Conservation (phyloP, 2,113 vertebrate genomes). For the Puffinus mauretanicus region DNA sequence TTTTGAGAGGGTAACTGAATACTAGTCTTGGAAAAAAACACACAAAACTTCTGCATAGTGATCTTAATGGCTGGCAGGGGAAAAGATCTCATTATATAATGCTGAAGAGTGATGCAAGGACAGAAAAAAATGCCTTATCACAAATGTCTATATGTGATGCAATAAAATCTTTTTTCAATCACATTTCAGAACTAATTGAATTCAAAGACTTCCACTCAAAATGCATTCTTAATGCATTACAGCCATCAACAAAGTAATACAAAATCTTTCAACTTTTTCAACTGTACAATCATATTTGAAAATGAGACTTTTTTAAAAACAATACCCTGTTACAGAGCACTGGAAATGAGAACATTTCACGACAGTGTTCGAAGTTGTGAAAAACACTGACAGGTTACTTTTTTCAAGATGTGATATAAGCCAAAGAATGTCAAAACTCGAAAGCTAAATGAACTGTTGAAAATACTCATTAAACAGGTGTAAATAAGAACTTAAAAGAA, state of each 20-base stretch:
- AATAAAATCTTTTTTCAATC: neutral
- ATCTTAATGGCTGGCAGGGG: neutral
- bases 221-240: neutral
- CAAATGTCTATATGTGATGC: neutral
- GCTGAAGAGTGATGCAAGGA: neutral
- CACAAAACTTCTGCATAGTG: neutral
- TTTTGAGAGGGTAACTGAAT: neutral
- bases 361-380: neutral
- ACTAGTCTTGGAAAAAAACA: accelerated
- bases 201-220: neutral
- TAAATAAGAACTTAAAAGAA: neutral
- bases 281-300: neutral
- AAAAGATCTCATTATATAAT: neutral
- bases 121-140: neutral
- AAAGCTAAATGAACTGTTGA: neutral
- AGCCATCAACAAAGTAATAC: neutral
- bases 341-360: neutral
- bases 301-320: neutral
- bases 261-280: neutral
- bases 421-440: neutral
- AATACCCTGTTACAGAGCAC: neutral
- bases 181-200: neutral
- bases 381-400: neutral
- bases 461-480: neutral
- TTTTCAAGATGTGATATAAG: neutral